Base-by-base conservation (phyloP, 2,888 invertebrate genomes). In the Drosophila nr. perissopoda region DNA sequence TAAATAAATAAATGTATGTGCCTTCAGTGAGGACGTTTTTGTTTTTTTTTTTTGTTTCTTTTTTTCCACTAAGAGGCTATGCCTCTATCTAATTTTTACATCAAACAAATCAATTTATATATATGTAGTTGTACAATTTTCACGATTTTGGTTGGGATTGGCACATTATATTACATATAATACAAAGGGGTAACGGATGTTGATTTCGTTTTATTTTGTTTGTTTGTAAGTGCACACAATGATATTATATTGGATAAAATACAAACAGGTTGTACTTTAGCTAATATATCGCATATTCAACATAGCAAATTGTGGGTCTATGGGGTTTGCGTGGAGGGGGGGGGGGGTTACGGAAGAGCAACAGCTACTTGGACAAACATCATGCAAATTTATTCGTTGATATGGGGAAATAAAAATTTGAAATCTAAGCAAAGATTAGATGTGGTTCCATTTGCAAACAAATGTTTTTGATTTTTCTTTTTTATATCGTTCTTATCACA, bases 91-190 rank as follows among this genome's bases (percentile, higher is more conserved):
- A 84, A 89, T 88, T 79, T 89, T 75, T 89, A 79, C 88, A 78
- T 76, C 88, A 77, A 83, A 74, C 67, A 76, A 79, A 68, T 54
- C 36, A 53, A 60, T 70, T 13, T 58, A 38, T 36, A 18, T 49
- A 11, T 59, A 40, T 49, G 27, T 61, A 42, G 49, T 48, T 71
- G 46, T 57, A 29, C 42, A 59, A 56, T 60, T 57, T 54, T 53
- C 7, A 68, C 11, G 33, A 48, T 56, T 34, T 61, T 46, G 18
- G 29, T 63, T 71, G 73, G 82, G 70, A 87, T 84, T 84, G 83
- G 89, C 83, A 84, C 83, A 82, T 88, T 84, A 84, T 89, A 76
- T 89, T 83, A 83, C 87, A 89, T 84, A 89, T 83, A 79, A 89
- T 89, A 89, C 83, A 88, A 83, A 74, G 83, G 80, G 29, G 58